Base-by-base conservation (phyloP, 1,140 invertebrate genomes). In the Drosophila bipectinata region DNA sequence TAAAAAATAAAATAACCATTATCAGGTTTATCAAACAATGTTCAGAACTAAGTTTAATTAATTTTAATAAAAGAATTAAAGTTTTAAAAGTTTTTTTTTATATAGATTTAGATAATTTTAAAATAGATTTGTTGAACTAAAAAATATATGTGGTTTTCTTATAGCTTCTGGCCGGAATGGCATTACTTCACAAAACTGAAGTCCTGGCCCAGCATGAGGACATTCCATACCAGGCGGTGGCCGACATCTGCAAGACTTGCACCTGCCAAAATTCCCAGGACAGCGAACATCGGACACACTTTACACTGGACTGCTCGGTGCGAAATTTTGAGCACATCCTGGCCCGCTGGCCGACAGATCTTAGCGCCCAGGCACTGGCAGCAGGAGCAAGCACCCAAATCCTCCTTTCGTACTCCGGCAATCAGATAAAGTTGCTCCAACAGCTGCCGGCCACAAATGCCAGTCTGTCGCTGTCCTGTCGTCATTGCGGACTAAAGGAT, bases 401-500 rank as follows among this genome's bases (percentile, higher is more conserved):
- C 10, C 82, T 90, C 0, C 92, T 90, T 4, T 91, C 84, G 1
- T 93, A 92, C 55, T 92, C 91, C 28, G 75, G 89, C 32, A 93
- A 93, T 45, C 77, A 77, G 3, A 92, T 93, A 2, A 69, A 79
- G 1, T 54, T 90, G 49, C 55, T 93, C 32, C 89, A 92, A 77
- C 79, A 90, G 55, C 52, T 93, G 30, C 92, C 93, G 8, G 74
- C 82, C 12, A 93, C 91, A 4, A 81, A 92, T 68, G 85, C 90
- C 2, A 63, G 73, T 41, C 30, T 92, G 10, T 90, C 88, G 21
- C 62, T 93, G 21, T 79, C 90, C 28, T 92, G 92, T 14, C 81
- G 84, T 4, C 91, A 93, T 66, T 95, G 94, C 68, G 83, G 91
- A 34, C 92, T 95, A 26, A 85, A 91, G 45, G 92, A 93, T 48